Percentiles rank a stretch among this genome's conserved stretches.
These are phyloP conservation scores for Redunca redunca DNA, from an alignment of 2,113 vertebrate species.

Conservation along the genomic window DNA sequence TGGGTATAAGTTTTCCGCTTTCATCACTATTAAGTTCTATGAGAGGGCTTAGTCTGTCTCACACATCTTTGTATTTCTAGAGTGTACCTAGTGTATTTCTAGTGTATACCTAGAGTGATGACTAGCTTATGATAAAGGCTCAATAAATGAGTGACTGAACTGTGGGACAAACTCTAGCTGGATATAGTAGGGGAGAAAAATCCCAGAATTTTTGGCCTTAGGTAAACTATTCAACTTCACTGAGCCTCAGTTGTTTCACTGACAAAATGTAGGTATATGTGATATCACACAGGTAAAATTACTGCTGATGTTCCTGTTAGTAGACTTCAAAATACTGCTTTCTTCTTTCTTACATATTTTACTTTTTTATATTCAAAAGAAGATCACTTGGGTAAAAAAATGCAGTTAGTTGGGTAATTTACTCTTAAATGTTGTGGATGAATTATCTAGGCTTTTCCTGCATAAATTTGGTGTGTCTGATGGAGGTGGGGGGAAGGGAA, in stretches of 20 bases:
- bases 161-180: not conserved
- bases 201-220: not conserved
- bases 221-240: not conserved
- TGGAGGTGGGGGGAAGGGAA: not conserved
- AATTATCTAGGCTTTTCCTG: not conserved
- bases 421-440: not conserved
- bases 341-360: not conserved
- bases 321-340: conserved; percentile 8
- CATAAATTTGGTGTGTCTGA: not conserved
- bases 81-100: too few relatives aligned
- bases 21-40: not conserved
- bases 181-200: not conserved
- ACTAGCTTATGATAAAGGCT: not conserved
- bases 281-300: not conserved
- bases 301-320: not conserved
- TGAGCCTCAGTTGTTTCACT: not conserved
- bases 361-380: not conserved
- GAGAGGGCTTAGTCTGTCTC: not conserved
- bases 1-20: not conserved
- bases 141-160: not conserved
- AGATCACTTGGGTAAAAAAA: not conserved
- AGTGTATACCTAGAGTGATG: not conserved
- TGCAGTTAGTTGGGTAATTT: not conserved
- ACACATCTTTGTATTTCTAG: not conserved
- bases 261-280: not conserved